phyloP scores from a whole-genome alignment of 2,888 invertebrate genomes.

The Megalurothrips usitatus region DNA sequence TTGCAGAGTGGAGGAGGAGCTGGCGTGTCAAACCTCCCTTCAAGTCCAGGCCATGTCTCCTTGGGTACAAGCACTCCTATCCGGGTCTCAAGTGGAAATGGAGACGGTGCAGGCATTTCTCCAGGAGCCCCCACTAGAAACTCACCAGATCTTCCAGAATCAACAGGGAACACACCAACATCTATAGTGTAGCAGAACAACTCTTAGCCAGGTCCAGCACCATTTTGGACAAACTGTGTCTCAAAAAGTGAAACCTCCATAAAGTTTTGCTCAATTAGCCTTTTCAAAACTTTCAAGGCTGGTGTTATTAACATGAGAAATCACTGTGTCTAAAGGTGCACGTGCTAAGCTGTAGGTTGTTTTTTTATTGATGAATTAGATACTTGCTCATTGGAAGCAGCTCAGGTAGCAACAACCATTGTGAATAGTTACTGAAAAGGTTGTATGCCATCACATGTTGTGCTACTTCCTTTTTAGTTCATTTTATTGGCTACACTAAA shows the following conservation, averaged over 20 bases:
- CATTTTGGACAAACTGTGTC: background rate
- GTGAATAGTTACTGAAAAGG: background rate
- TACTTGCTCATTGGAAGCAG: background rate
- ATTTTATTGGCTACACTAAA: background rate
- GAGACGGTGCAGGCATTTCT: background rate
- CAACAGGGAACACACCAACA: background rate
- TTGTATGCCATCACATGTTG: background rate
- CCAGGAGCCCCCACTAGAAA: background rate
- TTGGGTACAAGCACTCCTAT: background rate
- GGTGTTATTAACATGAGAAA: background rate
- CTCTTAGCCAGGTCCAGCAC: background rate
- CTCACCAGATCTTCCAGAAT: conserved; percentile 3
- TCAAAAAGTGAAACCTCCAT: background rate
- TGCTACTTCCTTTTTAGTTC: background rate
- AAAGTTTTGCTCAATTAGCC: background rate
- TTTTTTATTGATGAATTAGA: background rate
- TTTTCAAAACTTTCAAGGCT: background rate
- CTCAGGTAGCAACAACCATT: background rate
- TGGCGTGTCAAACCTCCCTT: background rate
- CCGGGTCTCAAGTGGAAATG: background rate
- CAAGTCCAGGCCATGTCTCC: background rate
- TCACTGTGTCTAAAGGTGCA: background rate
- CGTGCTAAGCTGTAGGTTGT: background rate
- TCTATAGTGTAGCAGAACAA: background rate
- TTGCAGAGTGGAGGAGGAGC: conserved; percentile 6